Percentiles rank a stretch among this genome's conserved stretches.
phyloP scores from a whole-genome alignment of 1,140 invertebrate genomes.

The Dendroctonus valens region DNA sequence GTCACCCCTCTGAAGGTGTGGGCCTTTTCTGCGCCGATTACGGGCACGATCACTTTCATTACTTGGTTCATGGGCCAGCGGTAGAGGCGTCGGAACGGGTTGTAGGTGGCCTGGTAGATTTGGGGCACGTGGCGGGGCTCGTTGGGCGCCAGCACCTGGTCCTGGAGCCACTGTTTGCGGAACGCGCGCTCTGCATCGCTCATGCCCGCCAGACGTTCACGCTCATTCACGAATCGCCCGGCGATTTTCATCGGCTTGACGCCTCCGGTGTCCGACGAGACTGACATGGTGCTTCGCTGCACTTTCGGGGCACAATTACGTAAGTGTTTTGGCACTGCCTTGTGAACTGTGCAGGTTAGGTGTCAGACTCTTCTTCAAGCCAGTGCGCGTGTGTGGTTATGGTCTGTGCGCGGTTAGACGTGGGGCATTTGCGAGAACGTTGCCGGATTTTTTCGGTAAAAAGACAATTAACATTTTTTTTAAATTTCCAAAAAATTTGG shows the following conservation, averaged over 20 bases:
- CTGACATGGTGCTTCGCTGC: constrained; percentile 24
- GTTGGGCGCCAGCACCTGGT: constrained; percentile 70
- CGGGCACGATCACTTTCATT: constrained; percentile 56
- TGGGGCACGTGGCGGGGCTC: constrained; percentile 69
- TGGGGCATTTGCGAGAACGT: too few relatives aligned
- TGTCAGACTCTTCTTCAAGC: too few relatives aligned
- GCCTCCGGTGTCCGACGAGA: constrained; percentile 57
- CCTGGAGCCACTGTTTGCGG: constrained; percentile 79
- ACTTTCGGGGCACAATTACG: constrained; percentile 7
- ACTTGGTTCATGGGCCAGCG: constrained; percentile 67
- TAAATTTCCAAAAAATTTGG: too few relatives aligned
- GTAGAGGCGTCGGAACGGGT: constrained; percentile 76
- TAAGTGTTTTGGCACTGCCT: not conserved
- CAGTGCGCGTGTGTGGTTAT: too few relatives aligned
- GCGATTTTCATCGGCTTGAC: constrained; percentile 70
- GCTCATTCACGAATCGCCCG: constrained; percentile 69
- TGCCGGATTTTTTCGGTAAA: too few relatives aligned
- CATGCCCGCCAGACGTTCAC: constrained; percentile 80
- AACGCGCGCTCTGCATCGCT: constrained; percentile 77
- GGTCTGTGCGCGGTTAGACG: too few relatives aligned
- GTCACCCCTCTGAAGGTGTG: constrained; percentile 58
- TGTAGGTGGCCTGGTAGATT: constrained; percentile 66
- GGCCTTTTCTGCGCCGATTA: constrained; percentile 58
- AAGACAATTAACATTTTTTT: too few relatives aligned
- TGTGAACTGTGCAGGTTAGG: too few relatives aligned